Conservation (phyloP, 2,797 vertebrate species). For the Morus bassanus region DNA sequence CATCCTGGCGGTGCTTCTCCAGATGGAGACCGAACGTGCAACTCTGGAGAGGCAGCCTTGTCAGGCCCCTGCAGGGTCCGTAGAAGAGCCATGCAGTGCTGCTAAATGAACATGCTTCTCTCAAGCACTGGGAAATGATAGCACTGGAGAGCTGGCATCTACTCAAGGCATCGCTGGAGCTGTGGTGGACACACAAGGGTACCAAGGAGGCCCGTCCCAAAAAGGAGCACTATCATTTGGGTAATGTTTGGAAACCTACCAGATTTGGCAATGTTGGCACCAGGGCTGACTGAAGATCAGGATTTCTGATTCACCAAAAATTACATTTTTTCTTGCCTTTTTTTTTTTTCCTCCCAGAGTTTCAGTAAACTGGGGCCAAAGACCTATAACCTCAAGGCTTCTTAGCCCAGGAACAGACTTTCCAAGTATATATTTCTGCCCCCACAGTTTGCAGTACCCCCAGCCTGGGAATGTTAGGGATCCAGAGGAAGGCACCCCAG, state of each 20-base stretch:
- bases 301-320: background rate
- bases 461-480: background rate
- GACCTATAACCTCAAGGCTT: background rate
- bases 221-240: background rate
- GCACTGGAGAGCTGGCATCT: background rate
- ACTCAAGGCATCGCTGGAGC: background rate
- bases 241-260: background rate
- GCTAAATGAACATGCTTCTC: background rate
- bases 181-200: background rate
- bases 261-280: background rate
- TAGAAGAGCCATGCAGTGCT: background rate
- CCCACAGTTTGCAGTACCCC: background rate
- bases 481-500: background rate
- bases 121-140: background rate
- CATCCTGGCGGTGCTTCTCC: background rate
- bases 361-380: background rate
- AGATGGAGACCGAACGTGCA: background rate
- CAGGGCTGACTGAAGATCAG: background rate
- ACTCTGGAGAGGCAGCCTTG: background rate
- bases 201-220: background rate
- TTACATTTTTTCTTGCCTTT: background rate
- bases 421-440: background rate
- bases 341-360: background rate
- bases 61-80: background rate
- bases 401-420: background rate